A percentile compares a stretch with the other conserved stretches of the same genome.
Evolutionary conservation across 2,888 invertebrate species (phyloP).

Genomic region (Orchesella flavescens): DNA sequence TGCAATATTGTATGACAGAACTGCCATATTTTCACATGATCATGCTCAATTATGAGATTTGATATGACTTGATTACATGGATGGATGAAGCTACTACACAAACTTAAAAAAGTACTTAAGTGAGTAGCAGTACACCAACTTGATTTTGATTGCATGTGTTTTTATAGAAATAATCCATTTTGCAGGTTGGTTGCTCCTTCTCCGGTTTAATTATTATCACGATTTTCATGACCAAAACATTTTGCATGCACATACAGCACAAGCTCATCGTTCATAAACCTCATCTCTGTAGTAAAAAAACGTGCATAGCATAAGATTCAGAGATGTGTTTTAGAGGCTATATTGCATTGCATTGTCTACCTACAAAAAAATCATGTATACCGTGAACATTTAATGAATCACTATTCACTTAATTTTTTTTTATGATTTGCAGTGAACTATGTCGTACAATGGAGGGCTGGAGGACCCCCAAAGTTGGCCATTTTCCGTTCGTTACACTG

Average conservation of each 20-base stretch:
- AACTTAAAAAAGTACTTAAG: neutral
- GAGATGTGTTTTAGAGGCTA: too few relatives aligned
- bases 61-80: neutral
- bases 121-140: neutral
- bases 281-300: too few relatives aligned
- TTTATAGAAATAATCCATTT: neutral
- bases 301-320: too few relatives aligned
- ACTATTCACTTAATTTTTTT: neutral
- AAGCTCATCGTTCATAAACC: too few relatives aligned
- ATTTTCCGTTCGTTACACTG: conserved; percentile 72
- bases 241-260: conserved; percentile 8
- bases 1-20: too few relatives aligned
- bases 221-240: conserved; percentile 55
- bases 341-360: too few relatives aligned
- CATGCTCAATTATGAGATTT: conserved; percentile 12
- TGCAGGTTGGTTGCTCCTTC: neutral
- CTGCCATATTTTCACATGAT: conserved; percentile 1
- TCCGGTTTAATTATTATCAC: conserved; percentile 48
- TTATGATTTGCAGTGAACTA: conserved; percentile 29
- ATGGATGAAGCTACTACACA: neutral
- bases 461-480: conserved; percentile 71
- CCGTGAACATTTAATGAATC: neutral
- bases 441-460: conserved; percentile 66
- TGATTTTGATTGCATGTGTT: neutral
- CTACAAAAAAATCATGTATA: neutral